Evolutionary conservation across 2,113 vertebrate species (phyloP).

Genomic region (Bubalus kerabau): DNA sequence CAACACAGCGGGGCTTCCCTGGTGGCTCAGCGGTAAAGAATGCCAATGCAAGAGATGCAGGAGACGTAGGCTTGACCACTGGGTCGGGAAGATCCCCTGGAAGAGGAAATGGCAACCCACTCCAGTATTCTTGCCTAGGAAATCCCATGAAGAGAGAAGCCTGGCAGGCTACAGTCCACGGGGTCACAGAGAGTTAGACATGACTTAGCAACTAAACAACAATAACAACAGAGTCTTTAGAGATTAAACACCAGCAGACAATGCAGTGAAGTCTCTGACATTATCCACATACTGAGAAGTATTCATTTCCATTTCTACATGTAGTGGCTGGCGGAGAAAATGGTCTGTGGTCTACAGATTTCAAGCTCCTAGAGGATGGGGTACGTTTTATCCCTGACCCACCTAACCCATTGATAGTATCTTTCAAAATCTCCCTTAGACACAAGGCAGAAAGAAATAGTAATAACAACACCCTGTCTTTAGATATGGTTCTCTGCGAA

Average conservation of each 20-base stretch:
- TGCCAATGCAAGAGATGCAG: neutral
- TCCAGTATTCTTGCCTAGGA: neutral
- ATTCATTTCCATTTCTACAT: neutral
- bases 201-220: neutral
- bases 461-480: slow-evolving; percentile 22
- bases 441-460: neutral
- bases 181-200: neutral
- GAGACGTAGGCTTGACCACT: neutral
- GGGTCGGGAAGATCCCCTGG: neutral
- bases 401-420: neutral
- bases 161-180: neutral
- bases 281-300: neutral
- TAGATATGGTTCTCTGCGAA: neutral
- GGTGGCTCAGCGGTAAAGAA: neutral
- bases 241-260: neutral
- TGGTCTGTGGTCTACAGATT: neutral
- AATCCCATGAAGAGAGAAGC: neutral
- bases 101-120: neutral
- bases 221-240: neutral
- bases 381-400: neutral
- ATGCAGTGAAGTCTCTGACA: neutral
- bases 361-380: neutral
- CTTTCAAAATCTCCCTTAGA: slow-evolving; percentile 16
- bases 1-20: neutral
- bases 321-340: neutral